These are phyloP conservation scores for Pempheris klunzingeri DNA, from an alignment of 2,797 vertebrate genomes.

Conservation along the genomic window DNA sequence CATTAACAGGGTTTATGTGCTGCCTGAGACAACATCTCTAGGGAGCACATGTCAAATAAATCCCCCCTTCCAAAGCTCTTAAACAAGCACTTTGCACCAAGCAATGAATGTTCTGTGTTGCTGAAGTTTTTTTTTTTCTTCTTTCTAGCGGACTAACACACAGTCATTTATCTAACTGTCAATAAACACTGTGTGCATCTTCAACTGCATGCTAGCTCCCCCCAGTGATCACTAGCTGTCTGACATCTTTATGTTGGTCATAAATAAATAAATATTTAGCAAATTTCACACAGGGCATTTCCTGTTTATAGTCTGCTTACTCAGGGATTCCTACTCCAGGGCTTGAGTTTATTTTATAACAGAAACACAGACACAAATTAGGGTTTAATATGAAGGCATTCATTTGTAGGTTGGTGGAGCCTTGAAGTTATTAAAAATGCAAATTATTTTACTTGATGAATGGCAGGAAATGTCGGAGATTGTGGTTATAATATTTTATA, in stretches of 20 bases:
- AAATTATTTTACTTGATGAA: slow-evolving; percentile 2
- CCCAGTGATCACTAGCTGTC: slow-evolving; percentile 76
- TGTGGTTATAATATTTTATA: not conserved
- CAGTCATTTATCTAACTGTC: slow-evolving; percentile 44
- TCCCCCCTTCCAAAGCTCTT: slow-evolving; percentile 15
- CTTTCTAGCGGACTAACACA: slow-evolving; percentile 12
- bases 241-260: slow-evolving; percentile 44
- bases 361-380: slow-evolving; percentile 6
- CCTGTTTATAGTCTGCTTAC: no score
- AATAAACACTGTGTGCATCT: slow-evolving; percentile 44
- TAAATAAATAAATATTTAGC: slow-evolving; percentile 26
- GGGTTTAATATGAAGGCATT: slow-evolving; percentile 9
- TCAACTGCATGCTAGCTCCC: slow-evolving; percentile 77
- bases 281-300: not conserved
- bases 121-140: slow-evolving; percentile 15
- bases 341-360: slow-evolving; percentile 19
- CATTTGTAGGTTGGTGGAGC: not conserved
- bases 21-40: slow-evolving; percentile 24
- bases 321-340: not conserved
- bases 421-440: not conserved
- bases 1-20: slow-evolving; percentile 14
- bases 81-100: slow-evolving; percentile 30
- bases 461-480: slow-evolving; percentile 4
- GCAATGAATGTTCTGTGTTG: slow-evolving; percentile 13
- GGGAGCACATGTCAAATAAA: slow-evolving; percentile 43